phyloP scores from a whole-genome alignment of 2,888 invertebrate genomes.

The Perizoma flavofasciatum region DNA sequence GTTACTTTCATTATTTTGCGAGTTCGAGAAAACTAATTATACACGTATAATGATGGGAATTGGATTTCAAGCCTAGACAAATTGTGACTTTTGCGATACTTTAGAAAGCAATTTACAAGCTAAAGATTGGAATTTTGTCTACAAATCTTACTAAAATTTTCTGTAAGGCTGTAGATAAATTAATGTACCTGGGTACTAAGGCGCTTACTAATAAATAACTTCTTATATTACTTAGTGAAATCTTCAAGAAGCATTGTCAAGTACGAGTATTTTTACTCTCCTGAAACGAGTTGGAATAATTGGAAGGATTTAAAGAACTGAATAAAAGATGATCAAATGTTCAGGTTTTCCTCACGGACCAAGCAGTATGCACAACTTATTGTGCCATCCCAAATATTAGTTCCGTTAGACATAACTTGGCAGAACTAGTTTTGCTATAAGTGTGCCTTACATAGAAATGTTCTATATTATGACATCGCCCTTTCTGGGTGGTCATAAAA shows the following conservation, averaged over 20 bases:
- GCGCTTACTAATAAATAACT: conserved; percentile 3
- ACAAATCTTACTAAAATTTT: conserved; percentile 9
- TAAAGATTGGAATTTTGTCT: conserved; percentile 13
- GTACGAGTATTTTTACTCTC: not conserved
- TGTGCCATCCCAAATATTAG: too few relatives aligned
- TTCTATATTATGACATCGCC: too few relatives aligned
- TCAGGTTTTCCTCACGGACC: too few relatives aligned
- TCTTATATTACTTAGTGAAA: conserved; percentile 8
- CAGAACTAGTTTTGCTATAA: too few relatives aligned
- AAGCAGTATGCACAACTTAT: too few relatives aligned
- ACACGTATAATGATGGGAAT: not conserved
- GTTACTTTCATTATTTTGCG: too few relatives aligned
- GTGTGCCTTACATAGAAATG: too few relatives aligned
- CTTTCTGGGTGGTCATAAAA: too few relatives aligned
- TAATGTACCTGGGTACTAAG: not conserved
- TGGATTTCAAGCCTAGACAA: conserved; percentile 9
- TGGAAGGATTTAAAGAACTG: too few relatives aligned
- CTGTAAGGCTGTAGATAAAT: not conserved
- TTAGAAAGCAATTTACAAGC: conserved; percentile 9
- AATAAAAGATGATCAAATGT: too few relatives aligned
- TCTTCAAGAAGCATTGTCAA: not conserved
- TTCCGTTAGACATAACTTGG: too few relatives aligned
- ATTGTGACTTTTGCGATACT: not conserved
- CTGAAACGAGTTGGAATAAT: too few relatives aligned
- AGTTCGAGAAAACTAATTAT: not conserved